Conservation (phyloP, 2,888 invertebrate species). For the Electrophaes corylata region DNA sequence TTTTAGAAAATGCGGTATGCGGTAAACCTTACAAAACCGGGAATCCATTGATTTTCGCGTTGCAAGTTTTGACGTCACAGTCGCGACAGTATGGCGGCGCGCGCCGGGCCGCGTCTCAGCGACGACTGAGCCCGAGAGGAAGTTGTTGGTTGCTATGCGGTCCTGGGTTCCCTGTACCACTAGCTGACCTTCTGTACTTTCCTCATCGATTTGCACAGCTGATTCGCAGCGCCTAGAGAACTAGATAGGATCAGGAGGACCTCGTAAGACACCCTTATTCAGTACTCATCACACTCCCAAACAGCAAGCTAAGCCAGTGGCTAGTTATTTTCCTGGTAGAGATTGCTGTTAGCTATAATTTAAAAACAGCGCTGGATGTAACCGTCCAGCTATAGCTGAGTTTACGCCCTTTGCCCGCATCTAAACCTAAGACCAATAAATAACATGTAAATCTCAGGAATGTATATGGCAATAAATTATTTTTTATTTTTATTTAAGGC, state of each 20-base stretch:
- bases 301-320: no score
- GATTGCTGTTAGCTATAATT: no score
- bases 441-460: no score
- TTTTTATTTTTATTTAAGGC: no score
- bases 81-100: constrained; percentile 72
- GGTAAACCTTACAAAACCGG: constrained; percentile 64
- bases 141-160: constrained; percentile 73
- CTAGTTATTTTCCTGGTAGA: no score
- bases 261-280: no score
- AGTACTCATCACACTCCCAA: no score
- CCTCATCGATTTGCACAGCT: constrained; percentile 61
- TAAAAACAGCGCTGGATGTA: no score
- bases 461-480: no score
- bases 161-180: constrained; percentile 50
- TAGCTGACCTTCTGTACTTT: constrained; percentile 54
- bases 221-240: constrained; percentile 11
- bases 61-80: constrained; percentile 73
- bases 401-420: no score
- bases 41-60: constrained; percentile 81
- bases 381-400: no score
- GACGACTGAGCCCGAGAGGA: constrained; percentile 74
- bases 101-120: constrained; percentile 78
- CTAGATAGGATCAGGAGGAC: not conserved
- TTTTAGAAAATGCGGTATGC: constrained; percentile 81
- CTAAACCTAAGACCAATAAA: no score